These are phyloP conservation scores for Chaetodon trifascialis DNA, from an alignment of 2,113 vertebrate genomes.

Conservation along the genomic window DNA sequence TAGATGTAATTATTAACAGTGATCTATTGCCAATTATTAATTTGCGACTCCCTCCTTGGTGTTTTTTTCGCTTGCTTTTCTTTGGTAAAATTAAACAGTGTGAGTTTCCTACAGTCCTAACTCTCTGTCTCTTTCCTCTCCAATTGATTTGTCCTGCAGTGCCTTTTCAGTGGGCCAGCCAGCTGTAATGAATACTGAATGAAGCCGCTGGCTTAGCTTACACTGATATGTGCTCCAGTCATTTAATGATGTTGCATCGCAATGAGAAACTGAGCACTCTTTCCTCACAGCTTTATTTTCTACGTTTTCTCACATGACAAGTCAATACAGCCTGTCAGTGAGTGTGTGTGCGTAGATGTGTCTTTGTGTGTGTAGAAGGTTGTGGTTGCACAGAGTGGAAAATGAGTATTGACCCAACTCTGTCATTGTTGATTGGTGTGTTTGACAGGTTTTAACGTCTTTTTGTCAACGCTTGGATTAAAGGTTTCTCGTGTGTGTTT, in stretches of 20 bases:
- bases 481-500: neutral
- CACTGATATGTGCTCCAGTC: conserved; percentile 28
- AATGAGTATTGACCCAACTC: conserved; percentile 3
- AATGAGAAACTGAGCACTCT: conserved; percentile 37
- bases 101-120: conserved; percentile 18
- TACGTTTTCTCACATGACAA: conserved; percentile 47
- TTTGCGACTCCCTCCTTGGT: conserved; percentile 2
- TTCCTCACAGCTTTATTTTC: conserved; percentile 32
- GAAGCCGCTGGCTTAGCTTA: conserved; percentile 41
- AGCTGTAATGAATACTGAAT: conserved; percentile 61
- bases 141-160: conserved; percentile 47
- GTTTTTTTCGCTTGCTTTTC: conserved; percentile 6
- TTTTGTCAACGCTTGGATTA: neutral
- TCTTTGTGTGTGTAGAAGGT: neutral
- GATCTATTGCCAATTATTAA: conserved; percentile 5
- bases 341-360: conserved; percentile 5
- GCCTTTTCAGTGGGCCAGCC: conserved; percentile 15
- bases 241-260: conserved; percentile 51
- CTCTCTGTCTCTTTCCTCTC: conserved; percentile 16
- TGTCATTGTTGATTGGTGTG: neutral
- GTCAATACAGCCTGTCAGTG: conserved; percentile 20
- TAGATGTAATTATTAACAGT: conserved; percentile 22
- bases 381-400: conserved; percentile 3
- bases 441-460: conserved; percentile 31
- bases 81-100: conserved; percentile 12